Evolutionary conservation across 2,113 vertebrate species (phyloP), one percentile per base, ranked within the genome.

Genomic region (Seriola dumerili): DNA sequence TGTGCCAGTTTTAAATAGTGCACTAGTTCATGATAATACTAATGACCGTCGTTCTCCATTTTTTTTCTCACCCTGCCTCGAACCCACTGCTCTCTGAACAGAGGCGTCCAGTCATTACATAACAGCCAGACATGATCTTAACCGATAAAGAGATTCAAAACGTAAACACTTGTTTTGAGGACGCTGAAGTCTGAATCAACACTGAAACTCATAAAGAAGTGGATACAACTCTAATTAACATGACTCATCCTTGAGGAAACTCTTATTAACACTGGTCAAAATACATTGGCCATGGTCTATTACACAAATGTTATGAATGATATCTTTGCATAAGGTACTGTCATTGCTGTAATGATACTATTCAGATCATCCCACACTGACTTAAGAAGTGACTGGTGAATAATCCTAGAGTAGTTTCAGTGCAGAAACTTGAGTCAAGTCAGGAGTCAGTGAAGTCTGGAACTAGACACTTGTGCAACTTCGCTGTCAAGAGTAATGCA

Each of bases 341-440:
- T 89, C 81, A 85, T 84, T 72, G 52, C 72, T 72, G 57, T 46
- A 84, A 66, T 84, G 72, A 85, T 82, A 85, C 86, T 81, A 57
- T 54, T 64, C 78, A 72, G 34, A 66, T 87, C 44, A 8, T 58
- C 73, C 77, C 77, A 80, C 21, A 0, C 19, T 75, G 62, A 84
- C 73, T 46, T 12, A 38, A 66, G 44, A 42, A 68, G 6, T 69
- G 83, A 72, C 71, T 72, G 55, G 58, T 19, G 16, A 86, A 38
- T 58, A 23, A 61, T 69, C 19, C 9, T 23, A 3, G 77, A 84
- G 84, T 88, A 79, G 87, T 93, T 90, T 91, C 85, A 66, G 17
- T 81, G 55, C 23, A 58, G 25, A 52, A 38, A 4, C 21, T 23
- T 79, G 65, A 91, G 84, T 91, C 90, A 87, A 65, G 55, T 76